Evolutionary conservation across 2,888 invertebrate genomes (phyloP), one percentile per base, ranked within the genome.

Genomic region (Pantelozetes paolii): DNA sequence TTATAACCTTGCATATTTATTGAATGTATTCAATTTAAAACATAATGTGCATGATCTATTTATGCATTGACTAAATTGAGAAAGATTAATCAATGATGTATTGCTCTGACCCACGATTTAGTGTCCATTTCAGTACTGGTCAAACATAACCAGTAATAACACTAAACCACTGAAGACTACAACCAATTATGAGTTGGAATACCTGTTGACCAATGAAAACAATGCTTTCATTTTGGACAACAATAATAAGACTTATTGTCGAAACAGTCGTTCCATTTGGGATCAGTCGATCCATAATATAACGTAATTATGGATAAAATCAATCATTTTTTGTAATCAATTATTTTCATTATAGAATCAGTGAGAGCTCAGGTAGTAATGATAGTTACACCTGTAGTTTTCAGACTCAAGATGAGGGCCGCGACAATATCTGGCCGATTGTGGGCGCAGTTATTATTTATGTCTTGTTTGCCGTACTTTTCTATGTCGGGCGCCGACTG

Each of bases 381-480:
- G 8, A 36, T 2, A 23, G 26, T 2, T 32, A 45, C 20, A 50
- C 9, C 30, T 67, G 67, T 23, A 15, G 15, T 28, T 26, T 26
- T 6, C 32, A 1, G 9, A 26, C 45, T 5, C 11, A 36, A 40
- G 11, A 62, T 2, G 32, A 36, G 26, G 72, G 72, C 32, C 72
- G 72, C 1, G 36, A 15, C 26, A 67, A 72, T 28, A 3, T 26
- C 9, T 62, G 62, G 72, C 72, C 72, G 30, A 11, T 72, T 8
- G 13, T 72, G 6, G 50, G 5, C 9, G 72, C 72, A 0, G 40
- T n/a, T 9, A 28, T 62, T 9, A 23, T 72, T 11, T 42, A 62
- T 30, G 32, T 72, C 0, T 8, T 36, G 13, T 6, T 40, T 15
- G 72, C 72, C 18, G 32, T 42, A 9, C 13, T 67, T 9, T 72